phyloP scores from a whole-genome alignment of 2,113 vertebrate species.

The Tragelaphus strepsiceros region DNA sequence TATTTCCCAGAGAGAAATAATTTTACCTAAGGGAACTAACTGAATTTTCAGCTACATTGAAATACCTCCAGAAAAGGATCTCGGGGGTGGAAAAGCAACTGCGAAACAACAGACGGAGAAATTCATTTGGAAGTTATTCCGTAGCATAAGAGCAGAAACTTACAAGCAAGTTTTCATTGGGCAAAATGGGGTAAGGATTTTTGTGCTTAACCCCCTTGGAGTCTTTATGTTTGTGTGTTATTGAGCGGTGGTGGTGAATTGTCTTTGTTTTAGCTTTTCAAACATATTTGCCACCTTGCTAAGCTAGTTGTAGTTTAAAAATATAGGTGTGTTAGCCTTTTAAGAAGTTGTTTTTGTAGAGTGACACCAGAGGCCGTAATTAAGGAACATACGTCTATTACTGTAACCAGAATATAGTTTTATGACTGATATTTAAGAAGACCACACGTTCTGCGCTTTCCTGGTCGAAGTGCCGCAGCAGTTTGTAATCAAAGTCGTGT shows the following conservation, averaged over 20 bases:
- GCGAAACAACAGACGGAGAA: constrained; percentile 49
- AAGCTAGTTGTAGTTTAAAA: not conserved
- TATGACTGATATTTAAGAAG: not conserved
- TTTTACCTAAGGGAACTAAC: constrained; percentile 47
- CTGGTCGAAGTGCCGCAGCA: not conserved
- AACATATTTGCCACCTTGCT: not conserved
- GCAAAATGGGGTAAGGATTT: constrained; percentile 82
- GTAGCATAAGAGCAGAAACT: constrained; percentile 63
- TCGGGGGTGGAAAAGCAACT: constrained; percentile 51
- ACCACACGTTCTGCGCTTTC: not conserved
- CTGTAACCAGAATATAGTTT: not conserved
- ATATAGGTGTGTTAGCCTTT: not conserved
- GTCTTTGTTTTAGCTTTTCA: not conserved
- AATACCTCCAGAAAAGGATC: constrained; percentile 60
- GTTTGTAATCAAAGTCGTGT: not conserved
- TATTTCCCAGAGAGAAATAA: constrained; percentile 17
- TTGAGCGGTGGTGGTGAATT: not conserved
- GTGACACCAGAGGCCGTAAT: not conserved
- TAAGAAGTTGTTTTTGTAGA: constrained; percentile 7
- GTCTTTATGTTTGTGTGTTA: not conserved
- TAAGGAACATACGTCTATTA: not conserved
- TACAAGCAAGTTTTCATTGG: constrained; percentile 69
- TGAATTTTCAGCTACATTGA: constrained; percentile 54
- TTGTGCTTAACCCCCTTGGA: constrained; percentile 19
- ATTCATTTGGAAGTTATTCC: constrained; percentile 61